Evolutionary conservation across 2,113 vertebrate species (phyloP).

Genomic region (Labeo rohita): DNA sequence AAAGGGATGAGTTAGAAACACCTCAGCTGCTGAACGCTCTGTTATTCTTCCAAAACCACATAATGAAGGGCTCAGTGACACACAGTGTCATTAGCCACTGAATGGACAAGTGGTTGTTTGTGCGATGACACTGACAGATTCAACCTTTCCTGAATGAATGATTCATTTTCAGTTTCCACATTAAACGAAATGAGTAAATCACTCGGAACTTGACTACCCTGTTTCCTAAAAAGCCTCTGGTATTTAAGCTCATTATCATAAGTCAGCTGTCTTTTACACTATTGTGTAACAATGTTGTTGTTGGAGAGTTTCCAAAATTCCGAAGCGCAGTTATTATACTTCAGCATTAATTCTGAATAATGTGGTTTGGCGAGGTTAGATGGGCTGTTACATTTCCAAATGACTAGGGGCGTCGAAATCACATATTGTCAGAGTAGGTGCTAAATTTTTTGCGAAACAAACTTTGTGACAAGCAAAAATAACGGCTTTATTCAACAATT

Average conservation of each 20-base stretch:
- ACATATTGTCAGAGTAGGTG: not conserved
- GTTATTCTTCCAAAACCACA: not conserved
- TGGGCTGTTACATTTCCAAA: not conserved
- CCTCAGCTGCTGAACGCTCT: not conserved
- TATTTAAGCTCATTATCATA: not conserved
- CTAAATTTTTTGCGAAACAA: not conserved
- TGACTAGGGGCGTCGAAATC: not conserved
- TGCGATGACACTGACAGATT: not conserved
- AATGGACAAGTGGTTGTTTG: slow-evolving; percentile 21
- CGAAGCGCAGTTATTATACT: not conserved
- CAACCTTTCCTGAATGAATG: not conserved
- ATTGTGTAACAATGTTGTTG: not conserved
- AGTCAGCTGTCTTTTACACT: not conserved
- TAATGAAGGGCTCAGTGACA: slow-evolving; percentile 1
- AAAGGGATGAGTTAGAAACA: slow-evolving; percentile 2
- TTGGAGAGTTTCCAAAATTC: not conserved
- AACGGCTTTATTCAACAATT: too few relatives aligned
- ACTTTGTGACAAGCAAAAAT: too few relatives aligned
- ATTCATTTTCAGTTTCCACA: not conserved
- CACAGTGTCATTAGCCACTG: not conserved
- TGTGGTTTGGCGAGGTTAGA: not conserved
- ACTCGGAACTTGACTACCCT: not conserved
- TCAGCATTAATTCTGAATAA: not conserved
- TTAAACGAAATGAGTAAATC: not conserved
- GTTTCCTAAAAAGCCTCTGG: not conserved